Percentiles rank a stretch among this genome's conserved stretches.
These are phyloP conservation scores for Bettongia penicillata DNA, from an alignment of 2,113 vertebrate species.

Conservation along the genomic window DNA sequence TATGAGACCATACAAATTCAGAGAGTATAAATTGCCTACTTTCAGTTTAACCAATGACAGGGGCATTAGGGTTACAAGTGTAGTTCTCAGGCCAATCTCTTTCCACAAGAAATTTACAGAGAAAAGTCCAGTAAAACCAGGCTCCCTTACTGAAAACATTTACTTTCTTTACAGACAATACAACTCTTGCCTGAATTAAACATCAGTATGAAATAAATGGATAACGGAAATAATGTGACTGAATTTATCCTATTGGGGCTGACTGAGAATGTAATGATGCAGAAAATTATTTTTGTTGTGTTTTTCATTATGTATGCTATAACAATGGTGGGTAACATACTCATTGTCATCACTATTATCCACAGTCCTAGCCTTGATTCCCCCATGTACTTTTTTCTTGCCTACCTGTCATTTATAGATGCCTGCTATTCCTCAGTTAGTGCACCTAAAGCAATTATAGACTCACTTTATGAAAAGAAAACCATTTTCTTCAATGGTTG, in stretches of 20 bases:
- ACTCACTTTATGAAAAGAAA: conserved; percentile 17
- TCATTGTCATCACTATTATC: conserved; percentile 51
- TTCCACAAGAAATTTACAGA: not conserved
- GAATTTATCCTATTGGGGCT: conserved; percentile 62
- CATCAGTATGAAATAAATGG: not conserved
- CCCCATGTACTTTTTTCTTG: conserved; percentile 73
- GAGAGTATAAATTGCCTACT: not conserved
- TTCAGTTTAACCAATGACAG: not conserved
- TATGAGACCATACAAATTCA: not conserved
- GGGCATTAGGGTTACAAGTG: not conserved
- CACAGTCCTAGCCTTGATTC: conserved; percentile 14
- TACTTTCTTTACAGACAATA: not conserved
- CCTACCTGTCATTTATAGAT: conserved; percentile 66
- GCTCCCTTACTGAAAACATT: not conserved
- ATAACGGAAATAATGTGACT: conserved; percentile 4
- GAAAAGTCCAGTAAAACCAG: not conserved
- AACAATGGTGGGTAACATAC: conserved; percentile 55
- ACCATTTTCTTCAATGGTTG: conserved; percentile 11
- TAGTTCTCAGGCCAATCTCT: not conserved
- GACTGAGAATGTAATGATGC: conserved; percentile 35
- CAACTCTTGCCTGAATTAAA: not conserved
- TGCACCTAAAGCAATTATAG: conserved; percentile 59
- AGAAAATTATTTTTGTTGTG: conserved; percentile 49
- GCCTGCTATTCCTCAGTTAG: conserved; percentile 60
- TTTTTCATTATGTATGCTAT: conserved; percentile 59